These are phyloP conservation scores for Apis florea DNA, from an alignment of 1,140 invertebrate genomes.

Conservation along the genomic window DNA sequence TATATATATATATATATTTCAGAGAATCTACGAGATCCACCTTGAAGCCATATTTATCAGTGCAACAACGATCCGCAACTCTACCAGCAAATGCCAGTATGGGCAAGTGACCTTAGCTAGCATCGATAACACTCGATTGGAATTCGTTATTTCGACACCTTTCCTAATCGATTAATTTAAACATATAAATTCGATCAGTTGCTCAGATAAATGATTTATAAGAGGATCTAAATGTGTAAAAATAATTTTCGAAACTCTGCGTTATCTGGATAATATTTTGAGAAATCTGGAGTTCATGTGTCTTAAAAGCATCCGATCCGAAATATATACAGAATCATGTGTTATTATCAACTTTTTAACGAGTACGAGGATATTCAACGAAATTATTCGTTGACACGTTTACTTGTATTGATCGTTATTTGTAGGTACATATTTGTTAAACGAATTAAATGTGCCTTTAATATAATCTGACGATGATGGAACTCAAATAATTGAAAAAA, in stretches of 20 bases:
- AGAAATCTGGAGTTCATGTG: neutral
- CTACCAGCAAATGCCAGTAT: constrained; percentile 85
- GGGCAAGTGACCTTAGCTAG: constrained; percentile 77
- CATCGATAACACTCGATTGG: constrained; percentile 28
- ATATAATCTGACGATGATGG: neutral
- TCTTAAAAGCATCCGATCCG: neutral
- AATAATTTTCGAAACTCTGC: neutral
- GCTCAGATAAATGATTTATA: neutral
- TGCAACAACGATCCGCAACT: constrained; percentile 86
- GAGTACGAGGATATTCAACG: neutral
- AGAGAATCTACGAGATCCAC: constrained; percentile 89
- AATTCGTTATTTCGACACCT: constrained; percentile 28
- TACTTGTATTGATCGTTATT: neutral
- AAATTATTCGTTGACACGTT: neutral
- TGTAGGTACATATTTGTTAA: constrained; percentile 20
- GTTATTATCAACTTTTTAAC: constrained; percentile 11
- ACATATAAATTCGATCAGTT: constrained; percentile 25
- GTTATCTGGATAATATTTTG: neutral
- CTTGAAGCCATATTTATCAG: constrained; percentile 85
- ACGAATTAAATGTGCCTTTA: constrained; percentile 1
- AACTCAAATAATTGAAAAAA: neutral
- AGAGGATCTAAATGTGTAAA: neutral
- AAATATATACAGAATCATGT: neutral
- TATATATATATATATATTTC: constrained; percentile 42
- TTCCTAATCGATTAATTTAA: constrained; percentile 29